Evolutionary conservation across 2,888 invertebrate genomes (phyloP).

Genomic region (Chloroclysta siterata): DNA sequence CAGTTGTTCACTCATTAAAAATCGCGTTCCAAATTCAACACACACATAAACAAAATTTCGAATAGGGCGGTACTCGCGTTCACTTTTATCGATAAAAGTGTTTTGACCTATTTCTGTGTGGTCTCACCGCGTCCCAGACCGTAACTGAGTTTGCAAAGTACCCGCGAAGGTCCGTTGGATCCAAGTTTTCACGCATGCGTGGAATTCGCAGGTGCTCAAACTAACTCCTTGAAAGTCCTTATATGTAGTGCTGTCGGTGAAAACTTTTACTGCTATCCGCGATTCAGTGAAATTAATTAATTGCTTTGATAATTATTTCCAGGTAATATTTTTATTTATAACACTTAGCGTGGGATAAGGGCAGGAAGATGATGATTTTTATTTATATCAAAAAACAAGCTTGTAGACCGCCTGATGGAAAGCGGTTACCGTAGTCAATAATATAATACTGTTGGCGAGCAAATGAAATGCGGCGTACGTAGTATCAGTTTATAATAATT

Average conservation of each 20-base stretch:
- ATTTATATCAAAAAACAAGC: too few relatives aligned
- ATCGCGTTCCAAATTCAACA: constrained; percentile 32
- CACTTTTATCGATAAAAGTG: constrained; percentile 32
- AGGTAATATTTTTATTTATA: neutral
- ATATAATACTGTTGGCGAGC: too few relatives aligned
- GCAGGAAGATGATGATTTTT: too few relatives aligned
- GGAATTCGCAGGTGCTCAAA: constrained; percentile 51
- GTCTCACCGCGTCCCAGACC: constrained; percentile 46
- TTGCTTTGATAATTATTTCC: neutral
- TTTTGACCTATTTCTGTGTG: constrained; percentile 14
- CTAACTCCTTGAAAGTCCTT: constrained; percentile 61
- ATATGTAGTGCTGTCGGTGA: constrained; percentile 23
- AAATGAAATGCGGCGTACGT: too few relatives aligned
- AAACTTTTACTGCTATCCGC: constrained; percentile 14
- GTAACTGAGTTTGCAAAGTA: constrained; percentile 59
- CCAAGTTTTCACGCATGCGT: constrained; percentile 71
- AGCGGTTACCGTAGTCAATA: too few relatives aligned
- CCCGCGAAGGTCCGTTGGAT: constrained; percentile 46
- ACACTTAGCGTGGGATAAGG: too few relatives aligned
- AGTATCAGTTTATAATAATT: too few relatives aligned
- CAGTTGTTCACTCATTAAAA: constrained; percentile 22
- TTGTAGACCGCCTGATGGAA: neutral
- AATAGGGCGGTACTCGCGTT: constrained; percentile 30
- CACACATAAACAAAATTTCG: constrained; percentile 25
- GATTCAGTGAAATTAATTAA: neutral